phyloP scores from a whole-genome alignment of 1,140 invertebrate species.

The Laupala kohalensis region DNA sequence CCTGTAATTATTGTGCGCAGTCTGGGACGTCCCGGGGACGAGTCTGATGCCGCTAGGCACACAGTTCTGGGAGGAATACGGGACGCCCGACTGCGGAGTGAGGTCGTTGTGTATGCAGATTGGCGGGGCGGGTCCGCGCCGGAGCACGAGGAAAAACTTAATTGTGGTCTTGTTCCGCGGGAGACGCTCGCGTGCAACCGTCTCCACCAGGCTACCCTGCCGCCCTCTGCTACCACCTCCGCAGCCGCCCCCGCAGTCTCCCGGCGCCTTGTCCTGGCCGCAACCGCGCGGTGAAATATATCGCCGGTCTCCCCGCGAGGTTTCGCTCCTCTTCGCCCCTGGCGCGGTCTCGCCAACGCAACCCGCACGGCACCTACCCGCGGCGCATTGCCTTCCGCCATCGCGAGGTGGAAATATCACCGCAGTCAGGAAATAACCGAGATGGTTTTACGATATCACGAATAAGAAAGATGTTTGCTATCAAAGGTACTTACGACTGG shows the following conservation, averaged over 20 bases:
- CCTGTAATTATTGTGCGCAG: background rate
- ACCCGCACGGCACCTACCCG: background rate
- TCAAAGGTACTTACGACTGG: background rate
- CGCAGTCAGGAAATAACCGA: background rate
- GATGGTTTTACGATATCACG: background rate
- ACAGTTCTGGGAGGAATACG: background rate
- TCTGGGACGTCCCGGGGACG: background rate
- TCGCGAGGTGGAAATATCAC: background rate
- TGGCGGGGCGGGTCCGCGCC: background rate
- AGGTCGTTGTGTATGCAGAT: background rate
- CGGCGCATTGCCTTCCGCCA: too few relatives aligned
- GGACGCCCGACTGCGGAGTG: too few relatives aligned
- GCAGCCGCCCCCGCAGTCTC: background rate
- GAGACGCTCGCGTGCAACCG: background rate
- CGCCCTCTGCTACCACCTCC: too few relatives aligned
- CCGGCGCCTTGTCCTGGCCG: background rate
- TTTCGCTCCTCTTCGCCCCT: background rate
- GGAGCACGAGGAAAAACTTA: background rate
- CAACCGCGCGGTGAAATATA: too few relatives aligned
- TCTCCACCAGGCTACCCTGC: too few relatives aligned
- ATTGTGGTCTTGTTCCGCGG: background rate
- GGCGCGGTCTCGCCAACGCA: background rate
- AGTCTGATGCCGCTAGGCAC: background rate
- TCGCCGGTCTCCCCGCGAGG: background rate
- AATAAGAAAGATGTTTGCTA: background rate